Base-by-base conservation (phyloP, 2,888 invertebrate species). In the Antheraea assamensis region DNA sequence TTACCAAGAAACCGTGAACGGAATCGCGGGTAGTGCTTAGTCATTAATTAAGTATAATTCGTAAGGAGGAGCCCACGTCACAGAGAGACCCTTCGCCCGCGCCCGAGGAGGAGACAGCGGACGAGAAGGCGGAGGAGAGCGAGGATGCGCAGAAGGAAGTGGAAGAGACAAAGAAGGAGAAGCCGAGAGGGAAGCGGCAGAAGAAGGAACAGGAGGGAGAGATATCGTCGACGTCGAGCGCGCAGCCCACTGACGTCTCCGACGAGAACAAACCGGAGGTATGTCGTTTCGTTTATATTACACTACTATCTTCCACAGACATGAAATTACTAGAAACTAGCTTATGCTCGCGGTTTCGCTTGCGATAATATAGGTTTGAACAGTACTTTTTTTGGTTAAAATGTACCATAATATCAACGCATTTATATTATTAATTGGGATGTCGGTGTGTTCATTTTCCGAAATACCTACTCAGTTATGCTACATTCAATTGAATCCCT, bases 201-300 rank as follows among this genome's bases (percentile, higher is more conserved):
- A 91, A 88, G 80, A 88, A 86, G 52, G 90, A 90, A 1, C 90
- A 94, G 73, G 91, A 92, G 52, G 92, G 87, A 13, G 91, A 93
- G 78, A 88, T 92, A 19, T 86, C 91, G 0, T 93, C 93, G n/a
- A 92, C 93, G 0, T 89, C 90, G 0, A 88, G 85, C 31, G 90
- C 87, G 0, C 88, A 87, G 73, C 75, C 88, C 0, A 79, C 78
- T 21, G 83, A 83, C 0, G 80, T 78, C 0, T 76, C 75, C 0
- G 84, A 83, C 1, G 86, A 82, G 0, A 78, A 71, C 2, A 87
- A 88, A 74, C 89, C 90, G 31, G 86, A 90, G 89, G 91, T 91
- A 71, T 61, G 73, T 68, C 27, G 3, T n/a, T n/a, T n/a, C n/a
- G n/a, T n/a, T n/a, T n/a, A n/a, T n/a, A n/a, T 1, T 70, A 42